Base-by-base conservation (phyloP, 2,113 vertebrate genomes). In the Nannospalax galili region DNA sequence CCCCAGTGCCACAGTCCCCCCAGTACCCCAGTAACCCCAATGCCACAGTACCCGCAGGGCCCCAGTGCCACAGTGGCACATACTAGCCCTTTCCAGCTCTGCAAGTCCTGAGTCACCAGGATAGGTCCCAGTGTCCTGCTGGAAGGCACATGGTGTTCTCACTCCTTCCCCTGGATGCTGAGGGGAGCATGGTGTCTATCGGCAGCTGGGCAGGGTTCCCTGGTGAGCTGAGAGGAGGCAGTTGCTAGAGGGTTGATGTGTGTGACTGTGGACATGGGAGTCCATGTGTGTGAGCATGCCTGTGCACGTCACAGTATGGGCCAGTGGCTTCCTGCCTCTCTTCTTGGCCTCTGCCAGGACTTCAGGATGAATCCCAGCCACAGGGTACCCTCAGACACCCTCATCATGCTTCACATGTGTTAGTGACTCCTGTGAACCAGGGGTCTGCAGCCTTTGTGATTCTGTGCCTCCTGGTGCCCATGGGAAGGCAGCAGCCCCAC, bases 151-250 rank as follows among this genome's bases (percentile, higher is more conserved):
- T 0, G 1, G 12, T 1, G 79, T 37, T 32, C 88, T 82, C 2
- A 0, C 20, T 60, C 86, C 37, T 73, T 56, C 24, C n/a, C 64
- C 30, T 24, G n/a, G 64, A 75, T 11, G 1, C 10, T 7, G 1
- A 16, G 65, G 0, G 42, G 58, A 32, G 19, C 1, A 1, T 1
- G 0, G 19, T 5, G 65, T 70, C 79, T 15, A 26, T 3, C 30
- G 87, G 45, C 8, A 0, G 20, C 42, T 19, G 11, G 19, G 32
- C 26, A 65, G 79, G 3, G 24, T n/a, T n/a, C n/a, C 64, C 22
- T 37, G 35, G 7, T 1, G 26, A n/a, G n/a, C n/a, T n/a, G n/a
- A n/a, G n/a, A n/a, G n/a, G n/a, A n/a, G n/a, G n/a, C 17, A 30
- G 15, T 40, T 42, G 19, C 40, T 65, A 28, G 80, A 45, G 62